These are phyloP conservation scores for Leucophenga montana DNA, from an alignment of 2,888 invertebrate genomes.

Conservation along the genomic window DNA sequence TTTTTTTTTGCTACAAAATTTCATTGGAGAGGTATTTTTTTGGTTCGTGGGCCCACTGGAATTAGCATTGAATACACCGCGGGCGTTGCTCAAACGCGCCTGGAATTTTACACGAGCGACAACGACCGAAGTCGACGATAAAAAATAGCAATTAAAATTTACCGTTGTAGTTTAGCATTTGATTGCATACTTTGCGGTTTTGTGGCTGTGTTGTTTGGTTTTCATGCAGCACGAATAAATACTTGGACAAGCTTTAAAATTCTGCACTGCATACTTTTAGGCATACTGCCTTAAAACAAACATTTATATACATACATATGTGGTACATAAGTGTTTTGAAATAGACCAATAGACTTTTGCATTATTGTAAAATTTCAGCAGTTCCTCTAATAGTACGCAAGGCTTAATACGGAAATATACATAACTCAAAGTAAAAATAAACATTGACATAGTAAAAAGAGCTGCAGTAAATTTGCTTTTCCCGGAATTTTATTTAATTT, in stretches of 20 bases:
- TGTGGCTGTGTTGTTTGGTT: conserved; percentile 1
- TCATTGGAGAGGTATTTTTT: too few species aligned
- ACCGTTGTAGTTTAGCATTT: conserved; percentile 10
- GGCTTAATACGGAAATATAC: conserved; percentile 26
- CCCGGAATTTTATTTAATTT: conserved; percentile 53
- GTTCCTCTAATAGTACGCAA: conserved; percentile 9
- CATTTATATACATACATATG: too few species aligned
- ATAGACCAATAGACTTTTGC: too few species aligned
- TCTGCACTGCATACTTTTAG: too few species aligned
- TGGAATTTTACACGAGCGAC: not conserved
- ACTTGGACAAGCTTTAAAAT: not conserved
- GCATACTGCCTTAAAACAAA: too few species aligned
- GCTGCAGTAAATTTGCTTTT: conserved; percentile 44
- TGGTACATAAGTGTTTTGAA: too few species aligned
- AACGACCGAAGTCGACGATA: not conserved
- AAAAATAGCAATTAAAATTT: conserved; percentile 3
- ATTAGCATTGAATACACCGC: too few species aligned
- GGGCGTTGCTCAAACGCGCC: too few species aligned
- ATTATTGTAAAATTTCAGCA: too few species aligned
- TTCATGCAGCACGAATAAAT: not conserved
- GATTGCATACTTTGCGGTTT: conserved; percentile 16
- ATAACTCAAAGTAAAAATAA: conserved; percentile 62
- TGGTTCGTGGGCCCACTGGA: too few species aligned
- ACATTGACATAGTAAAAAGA: conserved; percentile 51
- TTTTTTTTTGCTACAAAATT: not conserved